Conservation (phyloP, 2,797 vertebrate genomes). For the Decapterus maruadsi region DNA sequence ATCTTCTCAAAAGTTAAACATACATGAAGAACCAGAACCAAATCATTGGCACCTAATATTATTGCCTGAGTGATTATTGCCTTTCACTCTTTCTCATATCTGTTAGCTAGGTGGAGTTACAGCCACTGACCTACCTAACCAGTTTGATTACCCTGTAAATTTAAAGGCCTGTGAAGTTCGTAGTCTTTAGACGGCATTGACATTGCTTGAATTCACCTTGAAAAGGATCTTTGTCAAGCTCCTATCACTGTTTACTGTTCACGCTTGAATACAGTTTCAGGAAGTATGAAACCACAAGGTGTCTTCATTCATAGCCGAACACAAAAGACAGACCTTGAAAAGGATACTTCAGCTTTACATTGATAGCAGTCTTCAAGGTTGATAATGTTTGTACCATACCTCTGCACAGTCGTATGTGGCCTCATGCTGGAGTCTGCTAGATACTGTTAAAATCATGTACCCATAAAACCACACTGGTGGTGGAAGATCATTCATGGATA, state of each 20-base stretch:
- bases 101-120: background rate
- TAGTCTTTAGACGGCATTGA: background rate
- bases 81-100: background rate
- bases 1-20: background rate
- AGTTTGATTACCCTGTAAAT: conserved; percentile 8
- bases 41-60: background rate
- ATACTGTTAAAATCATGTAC: background rate
- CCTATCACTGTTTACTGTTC: background rate
- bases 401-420: background rate
- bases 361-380: background rate
- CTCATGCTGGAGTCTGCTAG: background rate
- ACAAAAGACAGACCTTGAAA: background rate
- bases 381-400: background rate
- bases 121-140: background rate
- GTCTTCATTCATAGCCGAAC: background rate
- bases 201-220: background rate
- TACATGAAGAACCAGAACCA: background rate
- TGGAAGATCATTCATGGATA: background rate
- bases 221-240: background rate
- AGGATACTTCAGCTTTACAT: background rate
- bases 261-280: background rate
- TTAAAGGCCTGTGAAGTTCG: background rate
- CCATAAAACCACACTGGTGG: background rate
- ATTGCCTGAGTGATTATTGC: background rate
- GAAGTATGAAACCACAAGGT: background rate